Base-by-base conservation (phyloP, 2,888 invertebrate species). In the Pteria penguin region DNA sequence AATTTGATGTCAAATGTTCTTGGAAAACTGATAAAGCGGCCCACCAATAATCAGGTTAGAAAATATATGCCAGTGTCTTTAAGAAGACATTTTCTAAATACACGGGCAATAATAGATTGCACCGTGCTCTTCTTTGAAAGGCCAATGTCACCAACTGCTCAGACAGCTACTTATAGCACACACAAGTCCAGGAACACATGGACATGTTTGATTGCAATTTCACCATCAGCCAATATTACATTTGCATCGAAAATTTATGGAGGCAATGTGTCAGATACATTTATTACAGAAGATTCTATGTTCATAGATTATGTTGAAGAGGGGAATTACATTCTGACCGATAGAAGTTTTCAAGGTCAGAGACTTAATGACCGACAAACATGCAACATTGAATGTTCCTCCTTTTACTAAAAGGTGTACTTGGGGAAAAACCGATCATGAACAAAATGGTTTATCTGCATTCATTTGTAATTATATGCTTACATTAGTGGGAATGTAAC, bases 181-280 rank as follows among this genome's bases (percentile, higher is more conserved):
- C 33, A 69, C 26, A 69, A 69, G 26, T 69, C 69, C 5, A 60
- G 58, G n/a, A 69, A 69, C 58, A 69, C 69, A 18, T 24, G 58
- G 14, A 36, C 32, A 67, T 67, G 67, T 67, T 54, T 67, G 29
- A 14, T 67, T 29, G 67, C 31, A 4, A 67, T 67, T 55, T 55
- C 67, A 1, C 67, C 67, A 4, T 29, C 11, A 32, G 55, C 55
- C 18, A 55, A 14, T 5, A 18, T 67, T 22, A 67, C 55, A 29
- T 67, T 67, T 67, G 67, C 57, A 4, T 67, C 55, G 8, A 31
- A 67, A 18, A 5, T 67, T 22, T 67, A 55, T 66, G 66, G 29
- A 55, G 67, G 67, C 2, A 55, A 67, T 70, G 70, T 61, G 36
- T 70, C 58, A 27, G 70, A 70, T 22, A 58, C 60, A 60, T 70